Evolutionary conservation across 2,113 vertebrate genomes (phyloP), one percentile per base, ranked within the genome.

Genomic region (Myrmecophaga tridactyla): DNA sequence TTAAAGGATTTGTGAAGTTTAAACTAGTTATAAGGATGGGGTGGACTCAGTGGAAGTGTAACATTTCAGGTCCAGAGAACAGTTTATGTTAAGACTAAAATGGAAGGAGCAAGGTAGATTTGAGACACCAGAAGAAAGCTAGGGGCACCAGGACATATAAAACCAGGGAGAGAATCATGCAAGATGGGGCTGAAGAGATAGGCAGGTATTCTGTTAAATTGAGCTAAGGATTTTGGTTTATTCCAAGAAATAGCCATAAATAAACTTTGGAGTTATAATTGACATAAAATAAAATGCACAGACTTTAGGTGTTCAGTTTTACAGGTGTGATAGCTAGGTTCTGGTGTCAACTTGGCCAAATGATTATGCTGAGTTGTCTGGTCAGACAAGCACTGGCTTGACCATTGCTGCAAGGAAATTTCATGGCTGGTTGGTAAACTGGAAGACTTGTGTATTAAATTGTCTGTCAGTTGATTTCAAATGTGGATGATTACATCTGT

Each of bases 191-290:
- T n/a, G n/a, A n/a, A n/a, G 60, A 25, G 18, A 43, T 0, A 36
- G 43, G 43, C 17, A 56, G 51, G 77, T 36, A 62, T 9, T 67
- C 53, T 27, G 20, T 27, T 43, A 60, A 70, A 62, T 31, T 70
- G 72, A 94, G 34, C 65, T 70, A 70, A 82, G 39, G n/a, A 77
- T 46, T 76, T 92, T 76, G 20, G 36, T 63, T 95, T 82, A 93
- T 86, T 51, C 27, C 15, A 70, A 39, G 31, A 82, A 90, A 92
- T 95, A 69, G 39, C 70, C 63, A n/a, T n/a, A 90, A 29, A 18
- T 81, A 34, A 58, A 86, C 83, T 75, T 91, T 75, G 3, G 27
- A 34, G 34, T 29, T 70, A 92, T 58, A 78, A 83, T 94, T 72
- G 67, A 90, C 13, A 20, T 51, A 39, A 76, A 77, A 72, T 58